A percentile compares a stretch with the other conserved stretches of the same genome.
phyloP scores from a whole-genome alignment of 2,888 invertebrate species.

The Lithosia quadra region DNA sequence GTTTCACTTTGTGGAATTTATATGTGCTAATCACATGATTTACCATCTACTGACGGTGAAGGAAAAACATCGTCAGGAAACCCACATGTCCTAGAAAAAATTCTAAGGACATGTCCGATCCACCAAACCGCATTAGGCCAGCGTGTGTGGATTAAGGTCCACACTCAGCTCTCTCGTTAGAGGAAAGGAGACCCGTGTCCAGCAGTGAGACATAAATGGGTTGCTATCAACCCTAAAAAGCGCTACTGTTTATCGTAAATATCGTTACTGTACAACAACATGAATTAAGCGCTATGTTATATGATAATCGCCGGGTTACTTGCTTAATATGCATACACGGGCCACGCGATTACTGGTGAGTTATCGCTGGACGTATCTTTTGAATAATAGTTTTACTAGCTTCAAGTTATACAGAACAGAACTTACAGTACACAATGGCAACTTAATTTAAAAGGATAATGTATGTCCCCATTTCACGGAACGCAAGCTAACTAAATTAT shows the following conservation, averaged over 20 bases:
- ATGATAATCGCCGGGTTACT: constrained; percentile 1
- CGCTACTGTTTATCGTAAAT: too few species aligned
- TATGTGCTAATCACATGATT: too few species aligned
- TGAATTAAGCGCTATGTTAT: constrained; percentile 4
- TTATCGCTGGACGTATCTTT: constrained; percentile 14
- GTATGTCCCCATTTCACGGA: background rate
- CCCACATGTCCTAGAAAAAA: too few species aligned
- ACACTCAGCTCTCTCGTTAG: too few species aligned
- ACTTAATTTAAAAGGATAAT: constrained; percentile 13
- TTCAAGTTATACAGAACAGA: constrained; percentile 5
- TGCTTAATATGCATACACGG: constrained; percentile 16
- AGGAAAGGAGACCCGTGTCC: too few species aligned
- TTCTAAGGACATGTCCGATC: too few species aligned
- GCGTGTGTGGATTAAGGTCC: too few species aligned
- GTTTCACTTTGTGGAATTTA: too few species aligned
- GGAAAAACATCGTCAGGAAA: too few species aligned
- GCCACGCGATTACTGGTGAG: constrained; percentile 10
- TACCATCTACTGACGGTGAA: too few species aligned
- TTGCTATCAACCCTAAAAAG: background rate
- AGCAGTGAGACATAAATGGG: too few species aligned
- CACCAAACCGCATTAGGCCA: too few species aligned
- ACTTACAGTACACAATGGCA: background rate
- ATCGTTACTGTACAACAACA: background rate
- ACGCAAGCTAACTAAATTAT: constrained; percentile 1
- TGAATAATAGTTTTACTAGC: constrained; percentile 14